phyloP scores from a whole-genome alignment of 2,797 vertebrate species.

The Macropodus opercularis region DNA sequence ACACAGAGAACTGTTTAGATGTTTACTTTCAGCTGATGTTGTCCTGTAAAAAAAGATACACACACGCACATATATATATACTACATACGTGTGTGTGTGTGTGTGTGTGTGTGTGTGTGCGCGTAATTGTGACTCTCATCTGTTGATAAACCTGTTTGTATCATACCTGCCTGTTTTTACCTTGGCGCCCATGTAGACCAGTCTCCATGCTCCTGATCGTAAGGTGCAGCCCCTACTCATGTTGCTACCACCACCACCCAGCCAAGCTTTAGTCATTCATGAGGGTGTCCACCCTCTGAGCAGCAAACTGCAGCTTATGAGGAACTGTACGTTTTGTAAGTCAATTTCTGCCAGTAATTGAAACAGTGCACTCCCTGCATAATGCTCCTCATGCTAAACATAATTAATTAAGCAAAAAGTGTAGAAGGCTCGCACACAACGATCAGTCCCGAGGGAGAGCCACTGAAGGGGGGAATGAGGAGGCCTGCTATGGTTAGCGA shows the following conservation, averaged over 20 bases:
- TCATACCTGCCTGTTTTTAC: neutral
- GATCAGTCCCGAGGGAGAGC: conserved; percentile 71
- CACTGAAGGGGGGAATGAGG: conserved; percentile 40
- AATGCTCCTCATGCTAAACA: conserved; percentile 76
- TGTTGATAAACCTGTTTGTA: too few relatives aligned
- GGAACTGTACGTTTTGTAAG: conserved; percentile 70
- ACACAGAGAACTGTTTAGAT: neutral
- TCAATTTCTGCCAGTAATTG: conserved; percentile 78
- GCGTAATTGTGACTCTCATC: too few relatives aligned
- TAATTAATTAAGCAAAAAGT: conserved; percentile 83
- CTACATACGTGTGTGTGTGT: too few relatives aligned
- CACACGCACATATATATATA: too few relatives aligned
- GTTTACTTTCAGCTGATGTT: neutral
- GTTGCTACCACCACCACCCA: neutral
- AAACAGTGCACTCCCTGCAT: conserved; percentile 72
- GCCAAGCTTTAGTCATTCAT: conserved; percentile 9
- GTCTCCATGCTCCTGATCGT: neutral
- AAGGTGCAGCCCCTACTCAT: neutral
- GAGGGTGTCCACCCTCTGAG: conserved; percentile 36
- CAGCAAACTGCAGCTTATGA: conserved; percentile 43
- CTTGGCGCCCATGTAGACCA: neutral
- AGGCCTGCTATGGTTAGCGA: conserved; percentile 65
- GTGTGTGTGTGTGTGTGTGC: too few relatives aligned
- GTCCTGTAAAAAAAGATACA: too few relatives aligned
- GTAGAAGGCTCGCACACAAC: conserved; percentile 73